Evolutionary conservation across 2,113 vertebrate genomes (phyloP).

Genomic region (Tonatia bakeri): DNA sequence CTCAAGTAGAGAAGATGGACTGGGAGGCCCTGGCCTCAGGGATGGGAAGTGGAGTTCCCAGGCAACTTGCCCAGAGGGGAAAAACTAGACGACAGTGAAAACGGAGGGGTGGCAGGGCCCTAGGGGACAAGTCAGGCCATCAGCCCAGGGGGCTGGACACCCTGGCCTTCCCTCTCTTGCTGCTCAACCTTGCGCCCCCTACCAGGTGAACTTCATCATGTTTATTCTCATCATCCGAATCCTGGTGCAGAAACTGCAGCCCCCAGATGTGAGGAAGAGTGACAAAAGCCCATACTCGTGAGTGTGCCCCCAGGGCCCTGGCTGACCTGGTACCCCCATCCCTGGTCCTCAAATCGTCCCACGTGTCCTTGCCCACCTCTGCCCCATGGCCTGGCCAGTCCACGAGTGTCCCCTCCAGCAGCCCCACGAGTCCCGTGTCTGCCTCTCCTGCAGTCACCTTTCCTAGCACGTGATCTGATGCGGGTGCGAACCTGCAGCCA

Average conservation of each 20-base stretch:
- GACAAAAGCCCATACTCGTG: constrained; percentile 95
- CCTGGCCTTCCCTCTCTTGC: background rate
- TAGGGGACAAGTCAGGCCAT: background rate
- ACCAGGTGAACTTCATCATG: constrained; percentile 92
- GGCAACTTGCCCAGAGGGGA: background rate
- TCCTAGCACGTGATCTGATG: background rate
- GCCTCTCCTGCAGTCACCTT: background rate
- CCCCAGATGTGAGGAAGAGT: constrained; percentile 90
- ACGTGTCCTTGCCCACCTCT: background rate
- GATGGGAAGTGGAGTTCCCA: background rate
- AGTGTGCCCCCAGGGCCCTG: constrained; percentile 69
- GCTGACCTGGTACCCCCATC: background rate
- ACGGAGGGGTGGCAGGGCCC: background rate
- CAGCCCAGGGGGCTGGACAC: background rate
- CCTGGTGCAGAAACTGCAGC: constrained; percentile 94
- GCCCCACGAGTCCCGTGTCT: background rate
- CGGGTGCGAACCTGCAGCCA: background rate
- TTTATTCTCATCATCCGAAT: constrained; percentile 97
- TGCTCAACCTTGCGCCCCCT: background rate
- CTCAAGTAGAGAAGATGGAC: background rate
- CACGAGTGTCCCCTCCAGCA: background rate
- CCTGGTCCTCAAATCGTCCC: background rate
- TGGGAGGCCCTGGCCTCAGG: background rate
- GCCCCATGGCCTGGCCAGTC: background rate
- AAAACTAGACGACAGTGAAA: background rate